Evolutionary conservation across 1,140 invertebrate species (phyloP), one percentile per base, ranked within the genome.

Genomic region (Ridgeia piscesae): DNA sequence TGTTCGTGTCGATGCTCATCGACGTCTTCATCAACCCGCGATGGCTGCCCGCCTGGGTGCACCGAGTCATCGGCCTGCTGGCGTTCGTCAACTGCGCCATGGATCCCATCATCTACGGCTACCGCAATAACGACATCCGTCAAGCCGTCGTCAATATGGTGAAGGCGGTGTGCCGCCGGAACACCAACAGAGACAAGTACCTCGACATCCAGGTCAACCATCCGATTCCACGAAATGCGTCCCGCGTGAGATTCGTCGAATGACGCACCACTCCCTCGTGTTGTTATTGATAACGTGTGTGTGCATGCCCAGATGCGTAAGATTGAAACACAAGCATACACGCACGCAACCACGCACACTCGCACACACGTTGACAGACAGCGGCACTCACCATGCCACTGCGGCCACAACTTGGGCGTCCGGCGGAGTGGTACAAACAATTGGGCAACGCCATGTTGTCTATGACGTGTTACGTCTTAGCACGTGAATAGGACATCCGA

Each of bases 1-100:
- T 90, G 89, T 90, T 90, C 35, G 89, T 90, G 35, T 34, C 89
- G 89, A 90, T 90, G 89, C 34, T 90, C 89, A 34, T 90, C 8
- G 89, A 90, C 89, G 89, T 42, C 9, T 90, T 90, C 89, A 33
- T 90, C 89, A 90, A 27, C 89, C 89, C 89, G 17, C 34, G 89
- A 14, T 42, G 33, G 33, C 89, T 90, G 89, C 89, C 89, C 35
- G 89, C 89, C 89, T 90, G 89, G 89, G 33, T 90, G 89, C 89
- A 90, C 31, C n/a, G 34, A 21, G 11, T 90, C 34, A 34, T 90
- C 35, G 89, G 89, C 31, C 17, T 42, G 17, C 89, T 90, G n/a
- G 89, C 89, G 21, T 90, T 90, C n/a, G n/a, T 90, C 11, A 90
- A 90, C 89, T 34, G 89, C 35, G 89, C 89, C 11, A 21, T 90